Percentiles rank a stretch among this genome's conserved stretches.
Conservation (phyloP, 2,888 invertebrate genomes). For the Dryobota labecula region DNA sequence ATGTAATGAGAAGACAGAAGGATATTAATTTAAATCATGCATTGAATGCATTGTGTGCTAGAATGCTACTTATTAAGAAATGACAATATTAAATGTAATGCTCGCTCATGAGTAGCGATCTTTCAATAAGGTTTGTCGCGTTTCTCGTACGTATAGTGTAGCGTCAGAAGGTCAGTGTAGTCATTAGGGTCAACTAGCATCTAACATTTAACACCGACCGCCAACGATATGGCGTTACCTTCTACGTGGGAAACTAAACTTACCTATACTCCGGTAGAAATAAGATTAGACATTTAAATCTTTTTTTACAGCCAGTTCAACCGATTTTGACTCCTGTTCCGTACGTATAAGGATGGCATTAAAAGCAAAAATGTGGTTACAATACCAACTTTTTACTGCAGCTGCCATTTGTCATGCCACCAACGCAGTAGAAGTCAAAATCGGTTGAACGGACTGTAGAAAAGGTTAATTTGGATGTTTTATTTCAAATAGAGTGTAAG, state of each 20-base stretch:
- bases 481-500: no score
- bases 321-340: no score
- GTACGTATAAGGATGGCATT: no score
- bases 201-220: slow-evolving; percentile 69
- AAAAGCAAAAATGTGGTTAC: no score
- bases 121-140: slow-evolving; percentile 59
- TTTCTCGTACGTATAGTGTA: slow-evolving; percentile 47
- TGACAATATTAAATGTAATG: slow-evolving; percentile 53
- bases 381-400: no score
- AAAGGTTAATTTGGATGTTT: no score
- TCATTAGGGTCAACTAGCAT: slow-evolving; percentile 86
- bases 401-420: no score
- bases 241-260: slow-evolving; percentile 42
- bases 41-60: slow-evolving; percentile 38
- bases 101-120: slow-evolving; percentile 42
- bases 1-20: slow-evolving; percentile 45
- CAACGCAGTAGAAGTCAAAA: no score
- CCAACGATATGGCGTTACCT: slow-evolving; percentile 61
- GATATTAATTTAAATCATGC: slow-evolving; percentile 45
- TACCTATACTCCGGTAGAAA: no score
- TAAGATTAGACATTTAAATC: no score
- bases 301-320: no score
- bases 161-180: slow-evolving; percentile 78
- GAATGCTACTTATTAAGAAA: slow-evolving; percentile 33
- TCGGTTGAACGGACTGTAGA: no score